Evolutionary conservation across 2,888 invertebrate species (phyloP).

Genomic region (Tenodera sinensis): DNA sequence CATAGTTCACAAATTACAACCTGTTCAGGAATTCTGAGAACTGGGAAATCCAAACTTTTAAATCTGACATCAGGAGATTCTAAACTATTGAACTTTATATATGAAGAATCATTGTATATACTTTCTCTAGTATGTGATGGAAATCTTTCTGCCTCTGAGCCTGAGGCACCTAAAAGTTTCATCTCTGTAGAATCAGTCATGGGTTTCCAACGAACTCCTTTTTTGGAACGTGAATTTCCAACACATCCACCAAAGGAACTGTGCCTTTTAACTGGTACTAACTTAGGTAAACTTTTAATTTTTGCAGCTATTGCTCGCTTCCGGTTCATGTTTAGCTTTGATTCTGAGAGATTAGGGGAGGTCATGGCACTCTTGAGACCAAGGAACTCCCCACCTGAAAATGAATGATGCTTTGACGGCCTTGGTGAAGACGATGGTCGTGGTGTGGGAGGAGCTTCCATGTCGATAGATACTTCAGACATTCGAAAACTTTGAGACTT

Average conservation of each 20-base stretch:
- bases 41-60: background rate
- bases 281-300: conserved; percentile 37
- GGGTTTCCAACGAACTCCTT: conserved; percentile 43
- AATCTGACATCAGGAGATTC: background rate
- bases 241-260: conserved; percentile 35
- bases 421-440: background rate
- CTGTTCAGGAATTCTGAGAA: background rate
- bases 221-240: conserved; percentile 35
- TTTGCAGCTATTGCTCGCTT: conserved; percentile 20
- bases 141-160: background rate
- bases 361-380: background rate
- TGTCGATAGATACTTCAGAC: conserved; percentile 10
- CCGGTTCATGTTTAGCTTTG: background rate
- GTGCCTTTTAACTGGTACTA: conserved; percentile 37
- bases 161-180: background rate
- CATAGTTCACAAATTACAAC: background rate
- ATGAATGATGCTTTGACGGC: background rate
- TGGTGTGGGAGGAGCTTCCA: background rate
- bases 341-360: background rate
- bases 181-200: conserved; percentile 25
- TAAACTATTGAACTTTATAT: background rate
- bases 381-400: conserved; percentile 1
- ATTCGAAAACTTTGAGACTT: conserved; percentile 20
- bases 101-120: background rate
- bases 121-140: background rate